Conservation (phyloP, 2,113 vertebrate species). For the Tragelaphus scriptus region DNA sequence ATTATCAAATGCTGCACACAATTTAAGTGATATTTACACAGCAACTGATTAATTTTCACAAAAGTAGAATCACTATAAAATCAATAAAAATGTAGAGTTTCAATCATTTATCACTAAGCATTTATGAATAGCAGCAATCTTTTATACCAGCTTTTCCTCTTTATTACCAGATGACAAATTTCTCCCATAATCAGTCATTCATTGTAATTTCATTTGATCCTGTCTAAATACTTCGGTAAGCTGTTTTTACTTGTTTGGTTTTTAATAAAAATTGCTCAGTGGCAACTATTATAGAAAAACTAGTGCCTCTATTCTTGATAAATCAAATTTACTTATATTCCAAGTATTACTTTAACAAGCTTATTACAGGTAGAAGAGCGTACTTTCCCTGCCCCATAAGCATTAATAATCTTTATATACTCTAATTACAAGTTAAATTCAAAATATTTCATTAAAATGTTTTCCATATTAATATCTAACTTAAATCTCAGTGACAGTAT, state of each 20-base stretch:
- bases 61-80: background rate
- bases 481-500: constrained; percentile 68
- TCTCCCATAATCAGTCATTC: background rate
- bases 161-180: constrained; percentile 8
- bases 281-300: background rate
- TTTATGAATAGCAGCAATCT: background rate
- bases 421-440: constrained; percentile 74
- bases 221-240: background rate
- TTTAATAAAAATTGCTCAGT: constrained; percentile 4
- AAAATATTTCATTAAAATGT: constrained; percentile 71
- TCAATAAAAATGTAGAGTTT: background rate
- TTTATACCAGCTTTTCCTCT: background rate
- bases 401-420: constrained; percentile 69
- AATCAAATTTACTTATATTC: constrained; percentile 33
- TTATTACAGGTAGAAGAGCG: background rate
- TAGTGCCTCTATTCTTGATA: background rate
- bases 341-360: constrained; percentile 9
- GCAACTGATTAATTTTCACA: constrained; percentile 1
- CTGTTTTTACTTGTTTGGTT: background rate
- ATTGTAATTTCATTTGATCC: background rate
- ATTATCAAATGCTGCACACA: background rate
- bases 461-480: constrained; percentile 73
- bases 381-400: background rate
- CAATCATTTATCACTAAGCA: background rate
- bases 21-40: background rate